phyloP scores from a whole-genome alignment of 2,888 invertebrate species.

The Catocala nupta region DNA sequence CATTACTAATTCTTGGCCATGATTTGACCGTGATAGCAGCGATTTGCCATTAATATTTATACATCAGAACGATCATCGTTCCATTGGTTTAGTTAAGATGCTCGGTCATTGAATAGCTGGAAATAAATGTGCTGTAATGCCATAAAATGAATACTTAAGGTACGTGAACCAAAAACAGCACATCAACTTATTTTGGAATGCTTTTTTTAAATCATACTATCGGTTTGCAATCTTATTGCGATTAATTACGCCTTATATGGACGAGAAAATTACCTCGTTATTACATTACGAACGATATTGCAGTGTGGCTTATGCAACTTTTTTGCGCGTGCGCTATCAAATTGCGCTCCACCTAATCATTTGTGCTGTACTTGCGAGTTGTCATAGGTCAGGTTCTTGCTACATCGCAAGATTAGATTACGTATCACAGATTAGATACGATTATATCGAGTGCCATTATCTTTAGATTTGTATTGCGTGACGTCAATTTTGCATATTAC shows the following conservation, averaged over 20 bases:
- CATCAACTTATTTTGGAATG: neutral
- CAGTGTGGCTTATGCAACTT: constrained; percentile 66
- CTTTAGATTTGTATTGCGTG: constrained; percentile 17
- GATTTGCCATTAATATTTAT: neutral
- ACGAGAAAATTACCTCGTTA: constrained; percentile 37
- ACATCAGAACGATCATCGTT: neutral
- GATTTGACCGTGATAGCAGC: neutral
- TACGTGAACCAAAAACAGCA: constrained; percentile 4
- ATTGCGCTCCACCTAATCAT: constrained; percentile 63
- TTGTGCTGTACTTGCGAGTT: constrained; percentile 60
- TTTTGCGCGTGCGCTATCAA: constrained; percentile 68
- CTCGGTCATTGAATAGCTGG: neutral
- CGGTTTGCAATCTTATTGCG: constrained; percentile 37
- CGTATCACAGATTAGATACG: constrained; percentile 64
- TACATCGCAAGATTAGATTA: constrained; percentile 77
- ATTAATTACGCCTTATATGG: constrained; percentile 38
- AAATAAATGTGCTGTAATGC: neutral
- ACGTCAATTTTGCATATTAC: constrained; percentile 23
- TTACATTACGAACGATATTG: constrained; percentile 44
- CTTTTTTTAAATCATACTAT: constrained; percentile 24
- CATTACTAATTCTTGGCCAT: neutral
- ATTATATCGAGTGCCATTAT: constrained; percentile 46
- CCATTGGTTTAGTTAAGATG: neutral
- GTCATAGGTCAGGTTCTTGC: constrained; percentile 82
- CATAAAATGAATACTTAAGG: constrained; percentile 1